phyloP scores from a whole-genome alignment of 2,888 invertebrate genomes.

The Lepas anatifera region DNA sequence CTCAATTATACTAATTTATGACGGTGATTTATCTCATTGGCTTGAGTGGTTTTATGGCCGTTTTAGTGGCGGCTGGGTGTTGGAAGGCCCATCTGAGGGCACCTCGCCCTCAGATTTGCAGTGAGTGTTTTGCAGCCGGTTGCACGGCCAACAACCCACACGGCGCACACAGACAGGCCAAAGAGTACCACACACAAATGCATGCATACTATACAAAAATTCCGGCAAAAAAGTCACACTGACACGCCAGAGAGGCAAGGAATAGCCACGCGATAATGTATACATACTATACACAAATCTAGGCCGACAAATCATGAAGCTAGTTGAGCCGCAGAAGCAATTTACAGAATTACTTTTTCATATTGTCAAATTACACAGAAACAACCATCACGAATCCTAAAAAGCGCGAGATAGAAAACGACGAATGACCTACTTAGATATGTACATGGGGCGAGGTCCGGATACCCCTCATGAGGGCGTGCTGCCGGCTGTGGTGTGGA shows the following conservation, averaged over 20 bases:
- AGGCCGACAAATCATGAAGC: no score
- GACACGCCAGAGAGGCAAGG: neutral
- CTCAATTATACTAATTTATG: constrained; percentile 12
- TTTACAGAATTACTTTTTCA: no score
- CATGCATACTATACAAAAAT: no score
- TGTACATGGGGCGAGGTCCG: neutral
- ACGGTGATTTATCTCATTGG: constrained; percentile 1
- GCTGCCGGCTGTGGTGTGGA: neutral
- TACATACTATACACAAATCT: no score
- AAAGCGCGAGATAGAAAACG: neutral
- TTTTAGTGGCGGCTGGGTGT: neutral
- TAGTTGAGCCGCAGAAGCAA: no score
- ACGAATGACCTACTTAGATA: constrained; percentile 7
- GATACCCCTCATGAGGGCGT: constrained; percentile 9
- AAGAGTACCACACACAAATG: neutral
- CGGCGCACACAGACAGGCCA: neutral
- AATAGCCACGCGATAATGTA: no score
- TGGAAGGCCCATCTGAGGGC: neutral
- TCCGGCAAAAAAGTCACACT: no score
- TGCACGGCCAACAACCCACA: neutral
- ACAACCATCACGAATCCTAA: no score
- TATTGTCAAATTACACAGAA: no score
- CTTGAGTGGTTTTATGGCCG: constrained; percentile 9
- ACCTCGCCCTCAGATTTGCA: neutral
- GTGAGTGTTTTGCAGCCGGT: no score